A percentile compares a stretch with the other conserved stretches of the same genome.
phyloP scores from a whole-genome alignment of 2,888 invertebrate species.

The Lagria hirta region DNA sequence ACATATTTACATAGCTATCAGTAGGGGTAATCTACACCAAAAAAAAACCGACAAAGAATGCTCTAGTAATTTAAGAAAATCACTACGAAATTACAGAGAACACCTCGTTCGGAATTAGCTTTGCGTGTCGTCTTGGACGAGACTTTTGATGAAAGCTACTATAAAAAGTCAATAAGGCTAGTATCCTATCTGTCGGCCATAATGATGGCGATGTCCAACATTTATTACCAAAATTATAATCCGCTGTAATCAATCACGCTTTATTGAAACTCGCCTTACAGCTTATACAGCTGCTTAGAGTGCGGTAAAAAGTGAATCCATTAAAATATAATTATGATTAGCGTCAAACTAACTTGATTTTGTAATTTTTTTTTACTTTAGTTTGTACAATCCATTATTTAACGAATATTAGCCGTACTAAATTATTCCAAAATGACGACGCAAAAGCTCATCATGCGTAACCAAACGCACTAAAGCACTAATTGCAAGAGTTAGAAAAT shows the following conservation, averaged over 20 bases:
- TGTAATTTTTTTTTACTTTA: no score
- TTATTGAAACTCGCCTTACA: no score
- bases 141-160: slow-evolving; percentile 20
- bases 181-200: slow-evolving; percentile 14
- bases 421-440: no score
- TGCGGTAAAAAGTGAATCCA: no score
- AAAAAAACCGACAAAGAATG: slow-evolving; percentile 29
- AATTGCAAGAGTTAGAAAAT: no score
- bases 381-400: no score
- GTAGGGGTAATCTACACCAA: slow-evolving; percentile 27
- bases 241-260: slow-evolving; percentile 13
- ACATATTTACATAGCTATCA: slow-evolving; percentile 35
- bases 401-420: no score
- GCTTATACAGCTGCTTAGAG: no score
- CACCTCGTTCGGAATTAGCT: slow-evolving; percentile 33
- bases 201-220: slow-evolving; percentile 10
- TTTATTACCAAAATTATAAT: slow-evolving; percentile 11
- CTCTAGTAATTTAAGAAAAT: slow-evolving; percentile 35
- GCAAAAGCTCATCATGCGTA: no score
- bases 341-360: no score
- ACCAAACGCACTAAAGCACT: no score
- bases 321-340: no score
- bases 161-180: slow-evolving; percentile 23
- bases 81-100: slow-evolving; percentile 38
- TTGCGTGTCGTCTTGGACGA: slow-evolving; percentile 34